These are phyloP conservation scores for Leuciscus idus DNA, from an alignment of 2,113 vertebrate species.

Conservation along the genomic window DNA sequence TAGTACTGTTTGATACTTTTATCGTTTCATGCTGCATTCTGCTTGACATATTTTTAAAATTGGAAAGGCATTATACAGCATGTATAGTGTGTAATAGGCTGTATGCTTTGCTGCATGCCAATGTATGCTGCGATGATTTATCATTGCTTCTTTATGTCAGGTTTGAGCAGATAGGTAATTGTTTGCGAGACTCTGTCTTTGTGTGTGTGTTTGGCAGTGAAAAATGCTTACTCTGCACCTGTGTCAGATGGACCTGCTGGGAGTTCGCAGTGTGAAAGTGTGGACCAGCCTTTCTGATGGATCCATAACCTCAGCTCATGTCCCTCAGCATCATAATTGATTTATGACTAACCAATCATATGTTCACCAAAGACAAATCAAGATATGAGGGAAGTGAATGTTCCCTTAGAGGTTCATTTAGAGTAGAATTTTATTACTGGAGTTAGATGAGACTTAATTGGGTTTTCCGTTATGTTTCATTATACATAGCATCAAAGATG, in stretches of 20 bases:
- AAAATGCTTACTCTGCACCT: conserved; percentile 45
- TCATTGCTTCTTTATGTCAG: background rate
- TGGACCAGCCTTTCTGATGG: conserved; percentile 34
- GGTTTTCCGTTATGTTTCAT: background rate
- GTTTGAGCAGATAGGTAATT: background rate
- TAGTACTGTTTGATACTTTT: background rate
- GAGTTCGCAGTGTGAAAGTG: conserved; percentile 40
- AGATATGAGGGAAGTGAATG: background rate
- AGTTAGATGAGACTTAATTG: background rate
- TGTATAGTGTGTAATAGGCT: background rate
- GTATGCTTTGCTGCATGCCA: background rate
- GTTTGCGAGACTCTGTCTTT: background rate
- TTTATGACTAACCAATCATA: conserved; percentile 30
- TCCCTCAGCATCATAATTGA: conserved; percentile 23
- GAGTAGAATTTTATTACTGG: background rate
- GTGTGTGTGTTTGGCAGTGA: conserved; percentile 46
- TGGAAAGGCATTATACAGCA: background rate
- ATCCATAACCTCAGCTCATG: conserved; percentile 26
- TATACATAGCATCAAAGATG: background rate
- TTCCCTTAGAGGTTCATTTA: background rate
- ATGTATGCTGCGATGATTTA: background rate
- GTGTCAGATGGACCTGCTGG: conserved; percentile 62
- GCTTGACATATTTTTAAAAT: background rate
- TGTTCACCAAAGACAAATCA: background rate
- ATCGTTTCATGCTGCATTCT: background rate